Base-by-base conservation (phyloP, 2,888 invertebrate species). In the Nematopogon swammerdamellus region DNA sequence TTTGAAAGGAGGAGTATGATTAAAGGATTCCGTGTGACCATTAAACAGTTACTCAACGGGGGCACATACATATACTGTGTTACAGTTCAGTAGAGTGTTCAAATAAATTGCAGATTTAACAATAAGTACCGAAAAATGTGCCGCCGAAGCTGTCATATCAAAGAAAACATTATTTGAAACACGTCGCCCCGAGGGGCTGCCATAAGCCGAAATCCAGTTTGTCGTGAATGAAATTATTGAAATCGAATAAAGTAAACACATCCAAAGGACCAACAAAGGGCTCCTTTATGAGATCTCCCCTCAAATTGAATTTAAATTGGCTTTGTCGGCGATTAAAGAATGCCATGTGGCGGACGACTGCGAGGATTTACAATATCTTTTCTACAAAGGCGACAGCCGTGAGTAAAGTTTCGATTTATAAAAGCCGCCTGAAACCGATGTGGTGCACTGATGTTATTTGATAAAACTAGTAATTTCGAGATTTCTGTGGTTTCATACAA, bases 141-240 rank as follows among this genome's bases (percentile, higher is more conserved):
- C 36, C 36, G 36, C 8, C 11, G 36, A 10, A 36, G 8, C 36
- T 36, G 36, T 73, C 72, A 77, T 77, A 77, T 77, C 77, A 77
- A 77, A 73, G 76, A 71, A 77, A 77, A 77, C 77, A 76, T 77
- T 77, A 79, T 79, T 79, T 75, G 76, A 79, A 79, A 76, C 76
- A 71, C 77, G 76, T 76, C 73, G 76, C 71, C 72, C 74, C 72
- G 70, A 72, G 72, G 71, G 72, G 74, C 72, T 72, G 71, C 72
- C 67, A 64, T 68, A 70, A 72, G 74, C 77, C 75, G 68, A 77
- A 79, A 79, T 77, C 77, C 76, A 73, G 79, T 77, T 79, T 77
- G 76, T 76, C 76, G 76, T 79, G 77, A 79, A 79, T 79, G 77
- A 79, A 79, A 77, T 79, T 79, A 79, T 75, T 76, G 76, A 77